phyloP scores from a whole-genome alignment of 2,113 vertebrate genomes.

The Microcebus jonahi region DNA sequence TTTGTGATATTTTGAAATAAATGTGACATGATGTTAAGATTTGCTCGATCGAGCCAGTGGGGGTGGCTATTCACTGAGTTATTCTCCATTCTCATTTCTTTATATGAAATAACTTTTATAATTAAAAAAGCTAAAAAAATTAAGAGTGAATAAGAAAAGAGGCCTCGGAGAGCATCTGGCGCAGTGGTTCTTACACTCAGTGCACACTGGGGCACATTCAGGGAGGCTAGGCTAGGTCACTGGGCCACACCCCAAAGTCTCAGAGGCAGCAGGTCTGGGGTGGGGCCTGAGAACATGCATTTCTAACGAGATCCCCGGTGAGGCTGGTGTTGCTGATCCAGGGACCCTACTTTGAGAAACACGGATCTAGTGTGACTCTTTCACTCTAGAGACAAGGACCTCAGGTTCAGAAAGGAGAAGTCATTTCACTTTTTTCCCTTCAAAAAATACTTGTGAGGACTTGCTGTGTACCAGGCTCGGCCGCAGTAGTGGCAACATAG shows the following conservation, averaged over 20 bases:
- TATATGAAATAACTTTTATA: neutral
- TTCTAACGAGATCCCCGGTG: neutral
- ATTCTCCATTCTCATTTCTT: neutral
- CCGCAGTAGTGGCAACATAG: neutral
- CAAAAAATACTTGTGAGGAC: neutral
- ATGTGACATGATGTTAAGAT: neutral
- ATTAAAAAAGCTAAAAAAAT: neutral
- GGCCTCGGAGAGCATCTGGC: neutral
- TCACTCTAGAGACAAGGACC: neutral
- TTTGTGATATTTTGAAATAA: conserved; percentile 14
- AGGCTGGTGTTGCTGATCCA: neutral
- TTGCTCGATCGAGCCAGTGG: neutral
- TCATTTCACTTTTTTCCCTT: neutral
- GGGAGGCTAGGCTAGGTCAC: too few relatives aligned
- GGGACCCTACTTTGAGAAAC: neutral
- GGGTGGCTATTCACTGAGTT: neutral
- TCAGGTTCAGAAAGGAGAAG: neutral
- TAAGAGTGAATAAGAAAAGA: neutral
- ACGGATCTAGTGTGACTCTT: neutral
- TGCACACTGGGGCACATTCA: neutral
- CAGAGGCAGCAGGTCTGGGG: neutral
- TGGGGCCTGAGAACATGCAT: neutral
- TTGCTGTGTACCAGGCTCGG: neutral
- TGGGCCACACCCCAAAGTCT: neutral
- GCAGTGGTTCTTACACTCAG: too few relatives aligned